These are phyloP conservation scores for Alsophila aescularia DNA, from an alignment of 2,888 invertebrate species.

Conservation along the genomic window DNA sequence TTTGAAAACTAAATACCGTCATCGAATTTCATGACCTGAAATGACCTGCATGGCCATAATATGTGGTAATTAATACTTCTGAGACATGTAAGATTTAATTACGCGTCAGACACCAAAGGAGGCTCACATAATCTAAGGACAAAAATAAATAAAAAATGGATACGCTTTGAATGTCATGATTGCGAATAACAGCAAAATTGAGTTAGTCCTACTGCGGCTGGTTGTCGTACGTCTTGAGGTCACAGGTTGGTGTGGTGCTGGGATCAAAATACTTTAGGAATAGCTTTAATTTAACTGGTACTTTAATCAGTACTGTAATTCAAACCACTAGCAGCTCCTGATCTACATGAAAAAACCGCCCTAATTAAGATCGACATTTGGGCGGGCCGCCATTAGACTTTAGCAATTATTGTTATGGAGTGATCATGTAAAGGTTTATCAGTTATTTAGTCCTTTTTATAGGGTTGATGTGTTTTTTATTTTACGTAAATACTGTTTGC, in stretches of 20 bases:
- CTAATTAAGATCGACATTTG: slow-evolving; percentile 28
- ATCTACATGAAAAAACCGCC: slow-evolving; percentile 6
- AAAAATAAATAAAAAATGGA: too few species aligned
- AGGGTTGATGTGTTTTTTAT: slow-evolving; percentile 23
- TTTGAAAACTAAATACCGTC: too few species aligned
- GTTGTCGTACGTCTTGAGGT: too few species aligned
- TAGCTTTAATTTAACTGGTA: too few species aligned
- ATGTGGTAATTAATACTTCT: slow-evolving; percentile 28
- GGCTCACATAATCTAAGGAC: too few species aligned
- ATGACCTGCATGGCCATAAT: slow-evolving; percentile 18
- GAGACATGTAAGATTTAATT: neutral
- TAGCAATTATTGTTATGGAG: slow-evolving; percentile 38
- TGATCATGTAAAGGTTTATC: slow-evolving; percentile 33
- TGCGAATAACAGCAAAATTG: too few species aligned
- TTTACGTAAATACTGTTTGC: slow-evolving; percentile 7
- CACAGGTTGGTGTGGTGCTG: neutral
- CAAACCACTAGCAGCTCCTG: slow-evolving; percentile 1
- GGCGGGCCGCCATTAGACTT: slow-evolving; percentile 27
- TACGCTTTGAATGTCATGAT: too few species aligned
- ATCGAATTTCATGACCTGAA: slow-evolving; percentile 34
- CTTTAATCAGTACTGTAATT: too few species aligned
- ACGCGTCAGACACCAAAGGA: neutral
- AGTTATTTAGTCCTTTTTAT: slow-evolving; percentile 33
- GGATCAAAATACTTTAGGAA: too few species aligned
- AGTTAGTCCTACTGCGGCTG: too few species aligned